Evolutionary conservation across 2,888 invertebrate genomes (phyloP), one percentile per base, ranked within the genome.

Genomic region (Ophioninae sp.): DNA sequence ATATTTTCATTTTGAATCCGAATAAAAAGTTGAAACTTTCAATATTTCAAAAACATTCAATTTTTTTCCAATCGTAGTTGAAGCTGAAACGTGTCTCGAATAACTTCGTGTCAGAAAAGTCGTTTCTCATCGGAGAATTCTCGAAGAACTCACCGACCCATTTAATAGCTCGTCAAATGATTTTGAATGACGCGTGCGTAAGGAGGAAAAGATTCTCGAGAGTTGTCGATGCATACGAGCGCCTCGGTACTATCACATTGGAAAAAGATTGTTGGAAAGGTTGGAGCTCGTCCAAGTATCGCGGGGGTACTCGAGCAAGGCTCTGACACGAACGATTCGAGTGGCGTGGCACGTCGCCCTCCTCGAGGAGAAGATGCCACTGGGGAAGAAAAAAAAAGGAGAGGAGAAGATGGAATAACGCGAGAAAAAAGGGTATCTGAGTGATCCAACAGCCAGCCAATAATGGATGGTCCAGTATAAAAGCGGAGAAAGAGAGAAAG

Each of bases 401-500:
- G 23, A 61, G 6, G 9, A 67, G 67, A 37, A 73, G n/a, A 30
- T 65, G 71, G 23, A 37, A 56, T 37, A 30, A 58, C 22, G 63
- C 51, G 65, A 69, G 69, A 68, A 73, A 79, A 71, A 75, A 68
- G 71, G 72, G 22, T 61, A 22, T 76, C 63, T 72, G 73, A 80
- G 79, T 77, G 79, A 82, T 85, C 81, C 81, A 83, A 83, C 76
- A 79, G 83, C 79, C 74, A 81, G 58, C 79, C 83, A 79, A 83
- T 83, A 77, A 76, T 80, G 79, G 83, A 51, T 51, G 13, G 51
- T 51, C 13, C 51, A 10, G 59, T 22, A 20, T 59, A 76, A 76
- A 63, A 65, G 68, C 79, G 73, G 51, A 65, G 58, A 39, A 51
- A 58, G 74, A 51, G 30, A 74, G 64, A 67, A 58, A 68, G 59